phyloP scores from a whole-genome alignment of 2,797 vertebrate genomes.

The Onychomys arenicola region DNA sequence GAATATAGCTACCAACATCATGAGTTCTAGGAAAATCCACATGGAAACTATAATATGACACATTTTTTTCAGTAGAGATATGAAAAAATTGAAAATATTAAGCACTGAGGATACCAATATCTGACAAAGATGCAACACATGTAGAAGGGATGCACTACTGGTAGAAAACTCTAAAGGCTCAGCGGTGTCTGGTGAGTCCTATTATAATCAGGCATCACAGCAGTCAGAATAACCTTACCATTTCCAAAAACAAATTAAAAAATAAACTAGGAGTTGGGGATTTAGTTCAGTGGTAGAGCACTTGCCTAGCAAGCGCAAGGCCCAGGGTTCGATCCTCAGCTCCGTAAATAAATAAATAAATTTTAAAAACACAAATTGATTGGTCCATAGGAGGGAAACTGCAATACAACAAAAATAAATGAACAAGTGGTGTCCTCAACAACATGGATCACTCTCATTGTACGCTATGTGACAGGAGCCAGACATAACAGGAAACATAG shows the following conservation, averaged over 20 bases:
- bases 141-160: not conserved
- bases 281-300: too few species aligned
- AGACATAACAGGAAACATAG: not conserved
- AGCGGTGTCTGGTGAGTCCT: not conserved
- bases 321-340: too few species aligned
- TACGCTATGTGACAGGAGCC: not conserved
- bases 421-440: not conserved
- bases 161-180: not conserved
- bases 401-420: conserved; percentile 16
- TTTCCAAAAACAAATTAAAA: not conserved
- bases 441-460: not conserved
- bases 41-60: conserved; percentile 3
- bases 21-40: not conserved
- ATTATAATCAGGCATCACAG: not conserved
- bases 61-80: not conserved
- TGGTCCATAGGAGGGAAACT: not conserved
- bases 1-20: not conserved
- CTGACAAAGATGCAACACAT: not conserved
- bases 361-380: too few species aligned
- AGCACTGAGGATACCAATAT: not conserved
- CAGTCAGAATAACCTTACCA: not conserved
- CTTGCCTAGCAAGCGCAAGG: too few species aligned
- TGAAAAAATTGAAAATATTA: not conserved
- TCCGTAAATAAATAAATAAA: too few species aligned
- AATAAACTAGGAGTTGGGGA: too few species aligned